Base-by-base conservation (phyloP, 1,140 invertebrate species). In the Aphelinus certus region DNA sequence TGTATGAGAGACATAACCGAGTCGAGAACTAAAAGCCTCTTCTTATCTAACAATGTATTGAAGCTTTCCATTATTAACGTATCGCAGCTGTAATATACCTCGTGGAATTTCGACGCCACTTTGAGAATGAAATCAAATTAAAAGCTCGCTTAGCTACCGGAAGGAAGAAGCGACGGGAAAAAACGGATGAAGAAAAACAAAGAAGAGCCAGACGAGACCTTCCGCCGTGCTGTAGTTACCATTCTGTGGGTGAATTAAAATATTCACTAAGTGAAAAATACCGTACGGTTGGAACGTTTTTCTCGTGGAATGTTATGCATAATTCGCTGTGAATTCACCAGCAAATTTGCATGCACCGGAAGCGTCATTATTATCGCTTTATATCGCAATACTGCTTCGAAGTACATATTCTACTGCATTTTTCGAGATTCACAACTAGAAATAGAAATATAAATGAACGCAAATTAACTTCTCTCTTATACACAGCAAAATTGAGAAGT, bases 41-140 rank as follows among this genome's bases (percentile, higher is more conserved):
- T 49, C 26, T 57, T 43, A 3, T 70, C 45, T 3, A 70, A 9
- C 46, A 10, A 1, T 1, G 48, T 48, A n/a, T n/a, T 63, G 46
- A 71, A 71, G 69, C 63, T 71, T 71, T 71, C 5, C 69, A 63
- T 71, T 71, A 71, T 71, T 71, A 63, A 71, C 69, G 48, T 42
- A 49, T 6, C 3, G 6, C 48, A 1, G 10, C 64, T 9, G 26
- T 7, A 60, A 2, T 7, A 45, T 47, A 47, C 10, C 42, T 42
- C 3, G 62, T 2, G 26, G 26, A 26, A 26, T 26, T 26, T 26
- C 26, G 26, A 26, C 9, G 46, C 46, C 58, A 43, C 47, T 60
- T 10, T 7, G 47, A 46, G 48, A 71, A 71, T 61, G 26, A 71
- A 71, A 71, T 71, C 43, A 71, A 71, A 71, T 71, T 71, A 71